phyloP scores from a whole-genome alignment of 2,113 vertebrate species.

The Ibidorhyncha struthersii region DNA sequence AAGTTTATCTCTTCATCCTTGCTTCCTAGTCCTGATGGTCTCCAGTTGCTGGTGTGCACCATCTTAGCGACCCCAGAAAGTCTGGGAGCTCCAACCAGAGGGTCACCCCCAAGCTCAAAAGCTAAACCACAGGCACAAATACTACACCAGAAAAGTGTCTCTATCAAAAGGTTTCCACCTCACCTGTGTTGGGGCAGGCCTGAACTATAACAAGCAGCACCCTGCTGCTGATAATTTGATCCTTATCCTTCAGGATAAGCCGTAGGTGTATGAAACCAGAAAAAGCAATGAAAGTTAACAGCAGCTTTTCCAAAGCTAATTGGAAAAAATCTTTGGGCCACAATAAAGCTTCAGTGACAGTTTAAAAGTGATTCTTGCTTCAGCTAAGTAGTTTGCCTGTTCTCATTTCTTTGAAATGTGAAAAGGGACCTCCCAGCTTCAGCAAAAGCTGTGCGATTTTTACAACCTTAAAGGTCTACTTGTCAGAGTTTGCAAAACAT shows the following conservation, averaged over 20 bases:
- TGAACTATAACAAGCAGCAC: not conserved
- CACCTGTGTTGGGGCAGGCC: not conserved
- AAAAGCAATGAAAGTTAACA: not conserved
- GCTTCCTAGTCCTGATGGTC: not conserved
- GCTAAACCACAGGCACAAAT: not conserved
- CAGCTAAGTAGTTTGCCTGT: not conserved
- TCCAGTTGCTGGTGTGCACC: not conserved
- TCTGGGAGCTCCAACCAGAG: not conserved
- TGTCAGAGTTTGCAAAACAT: not conserved
- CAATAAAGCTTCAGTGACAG: not conserved
- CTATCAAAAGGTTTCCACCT: not conserved
- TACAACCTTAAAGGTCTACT: not conserved
- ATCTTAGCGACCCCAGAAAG: not conserved
- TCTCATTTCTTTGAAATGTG: not conserved
- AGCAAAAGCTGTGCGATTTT: not conserved
- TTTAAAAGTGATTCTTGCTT: not conserved
- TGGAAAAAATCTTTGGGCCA: not conserved
- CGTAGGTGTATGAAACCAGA: not conserved
- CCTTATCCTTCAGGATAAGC: not conserved
- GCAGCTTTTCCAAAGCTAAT: not conserved
- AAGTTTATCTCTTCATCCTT: not conserved
- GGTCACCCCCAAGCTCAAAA: not conserved
- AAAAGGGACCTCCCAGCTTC: not conserved
- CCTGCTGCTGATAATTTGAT: not conserved
- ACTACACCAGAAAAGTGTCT: not conserved